A percentile compares a stretch with the other conserved stretches of the same genome.
phyloP scores from a whole-genome alignment of 2,888 invertebrate species.

The Timema podura region DNA sequence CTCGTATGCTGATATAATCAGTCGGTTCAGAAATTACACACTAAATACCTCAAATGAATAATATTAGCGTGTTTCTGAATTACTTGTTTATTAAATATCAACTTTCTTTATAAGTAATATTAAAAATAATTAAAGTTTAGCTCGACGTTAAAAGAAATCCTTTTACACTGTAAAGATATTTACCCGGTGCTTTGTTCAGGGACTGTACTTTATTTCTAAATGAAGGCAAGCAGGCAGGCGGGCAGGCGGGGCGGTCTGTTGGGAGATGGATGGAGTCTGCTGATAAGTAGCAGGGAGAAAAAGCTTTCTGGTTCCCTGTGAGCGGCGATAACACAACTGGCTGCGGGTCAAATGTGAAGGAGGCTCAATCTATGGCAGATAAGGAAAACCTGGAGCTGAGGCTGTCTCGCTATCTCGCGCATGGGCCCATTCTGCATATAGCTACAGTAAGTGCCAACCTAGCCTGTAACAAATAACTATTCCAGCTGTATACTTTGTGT shows the following conservation, averaged over 20 bases:
- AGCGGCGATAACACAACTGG: constrained; percentile 26
- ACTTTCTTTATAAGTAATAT: no score
- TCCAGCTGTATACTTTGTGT: no score
- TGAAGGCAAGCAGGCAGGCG: constrained; percentile 5
- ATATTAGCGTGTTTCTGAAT: no score
- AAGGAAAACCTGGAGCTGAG: constrained; percentile 20
- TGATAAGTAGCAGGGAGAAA: constrained; percentile 23
- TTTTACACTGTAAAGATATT: no score
- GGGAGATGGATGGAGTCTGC: constrained; percentile 27
- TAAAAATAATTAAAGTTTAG: no score
- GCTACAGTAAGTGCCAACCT: constrained; percentile 1
- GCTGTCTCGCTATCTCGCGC: constrained; percentile 12
- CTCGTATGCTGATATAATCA: no score
- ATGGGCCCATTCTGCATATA: constrained; percentile 14
- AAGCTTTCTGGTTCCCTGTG: constrained; percentile 27
- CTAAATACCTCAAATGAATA: no score
- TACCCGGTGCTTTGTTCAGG: not conserved
- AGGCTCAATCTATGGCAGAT: constrained; percentile 22
- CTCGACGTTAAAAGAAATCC: no score
- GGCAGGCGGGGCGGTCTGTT: constrained; percentile 16
- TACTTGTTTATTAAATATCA: no score
- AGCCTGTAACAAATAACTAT: not conserved
- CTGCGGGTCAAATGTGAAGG: constrained; percentile 28
- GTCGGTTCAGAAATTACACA: no score
- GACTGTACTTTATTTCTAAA: constrained; percentile 22